A percentile compares a stretch with the other conserved stretches of the same genome.
Conservation (phyloP, 2,797 vertebrate genomes). For the Manis pentadactyla region DNA sequence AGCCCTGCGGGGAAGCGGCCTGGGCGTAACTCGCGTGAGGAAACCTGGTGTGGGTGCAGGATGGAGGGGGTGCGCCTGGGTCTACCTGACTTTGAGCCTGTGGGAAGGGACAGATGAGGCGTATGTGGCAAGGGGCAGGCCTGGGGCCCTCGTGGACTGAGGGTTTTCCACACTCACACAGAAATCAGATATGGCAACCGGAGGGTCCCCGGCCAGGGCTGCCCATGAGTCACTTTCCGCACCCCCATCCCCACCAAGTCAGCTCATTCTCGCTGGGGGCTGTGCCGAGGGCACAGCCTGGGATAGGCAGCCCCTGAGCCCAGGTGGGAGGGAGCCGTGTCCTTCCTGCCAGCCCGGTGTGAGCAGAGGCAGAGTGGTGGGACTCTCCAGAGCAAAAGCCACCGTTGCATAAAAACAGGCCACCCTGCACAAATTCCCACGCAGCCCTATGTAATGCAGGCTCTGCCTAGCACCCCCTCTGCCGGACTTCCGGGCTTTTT, state of each 20-base stretch:
- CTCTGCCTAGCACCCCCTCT: too few relatives aligned
- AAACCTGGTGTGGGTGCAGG: accelerated
- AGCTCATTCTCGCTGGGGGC: neutral
- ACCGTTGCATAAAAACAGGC: neutral
- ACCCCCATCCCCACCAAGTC: accelerated
- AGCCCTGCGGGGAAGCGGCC: neutral
- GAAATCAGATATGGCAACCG: neutral
- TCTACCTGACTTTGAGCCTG: neutral
- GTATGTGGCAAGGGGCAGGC: accelerated
- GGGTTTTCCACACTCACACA: neutral
- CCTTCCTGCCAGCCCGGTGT: neutral
- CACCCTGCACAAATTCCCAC: neutral
- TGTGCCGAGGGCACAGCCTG: neutral
- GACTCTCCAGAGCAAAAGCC: neutral
- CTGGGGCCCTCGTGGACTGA: neutral
- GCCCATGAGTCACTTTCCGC: neutral
- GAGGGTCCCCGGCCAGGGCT: neutral
- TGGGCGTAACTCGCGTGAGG: neutral
- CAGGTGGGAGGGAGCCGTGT: accelerated
- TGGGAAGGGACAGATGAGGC: neutral
- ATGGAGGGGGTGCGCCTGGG: neutral
- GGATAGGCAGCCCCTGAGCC: neutral
- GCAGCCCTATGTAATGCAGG: accelerated
- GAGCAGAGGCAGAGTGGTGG: accelerated
- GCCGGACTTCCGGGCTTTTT: neutral